Conservation (phyloP, 1,140 invertebrate species). For the Eueides isabella region DNA sequence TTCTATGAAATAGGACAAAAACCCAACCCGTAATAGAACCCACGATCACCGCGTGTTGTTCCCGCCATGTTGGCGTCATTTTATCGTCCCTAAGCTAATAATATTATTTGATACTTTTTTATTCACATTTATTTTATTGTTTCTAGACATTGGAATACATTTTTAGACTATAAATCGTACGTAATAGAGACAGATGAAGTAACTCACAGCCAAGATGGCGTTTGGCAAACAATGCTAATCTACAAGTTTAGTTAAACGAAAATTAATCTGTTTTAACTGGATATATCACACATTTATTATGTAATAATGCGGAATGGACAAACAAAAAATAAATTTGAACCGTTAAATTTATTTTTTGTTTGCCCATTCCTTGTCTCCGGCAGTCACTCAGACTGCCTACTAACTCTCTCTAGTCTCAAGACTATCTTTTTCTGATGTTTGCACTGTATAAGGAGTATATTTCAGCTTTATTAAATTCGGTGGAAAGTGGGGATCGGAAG, state of each 20-base stretch:
- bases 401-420: too few species aligned
- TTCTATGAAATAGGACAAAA: too few species aligned
- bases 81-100: not conserved
- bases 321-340: too few species aligned
- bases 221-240: conserved; percentile 10
- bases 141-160: not conserved
- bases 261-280: not conserved
- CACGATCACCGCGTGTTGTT: too few species aligned
- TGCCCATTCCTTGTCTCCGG: too few species aligned
- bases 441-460: too few species aligned
- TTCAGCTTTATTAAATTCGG: too few species aligned
- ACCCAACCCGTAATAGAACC: too few species aligned
- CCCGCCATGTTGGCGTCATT: not conserved
- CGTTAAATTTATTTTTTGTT: too few species aligned
- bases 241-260: not conserved
- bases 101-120: not conserved
- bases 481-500: too few species aligned
- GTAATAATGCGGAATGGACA: not conserved
- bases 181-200: conserved; percentile 2
- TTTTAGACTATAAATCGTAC: conserved; percentile 7
- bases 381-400: too few species aligned
- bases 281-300: not conserved
- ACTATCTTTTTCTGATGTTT: too few species aligned
- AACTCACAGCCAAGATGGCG: not conserved
- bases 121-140: not conserved